A percentile compares a stretch with the other conserved stretches of the same genome.
Conservation (phyloP, 2,888 invertebrate species). For the Chymomyza caudatula region DNA sequence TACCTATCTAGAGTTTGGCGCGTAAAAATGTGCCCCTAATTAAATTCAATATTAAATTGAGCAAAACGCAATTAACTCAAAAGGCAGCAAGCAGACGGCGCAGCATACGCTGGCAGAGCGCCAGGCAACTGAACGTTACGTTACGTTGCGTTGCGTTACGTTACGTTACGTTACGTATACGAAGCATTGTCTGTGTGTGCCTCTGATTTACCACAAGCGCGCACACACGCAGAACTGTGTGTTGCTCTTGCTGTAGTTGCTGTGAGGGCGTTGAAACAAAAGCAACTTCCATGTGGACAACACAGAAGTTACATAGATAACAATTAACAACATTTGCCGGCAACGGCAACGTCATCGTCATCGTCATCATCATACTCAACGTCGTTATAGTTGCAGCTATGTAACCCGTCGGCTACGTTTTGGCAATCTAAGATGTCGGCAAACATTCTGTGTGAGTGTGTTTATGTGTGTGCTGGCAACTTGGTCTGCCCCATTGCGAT, state of each 20-base stretch:
- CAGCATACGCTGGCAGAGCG: constrained; percentile 1
- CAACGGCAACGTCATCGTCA: constrained; percentile 1
- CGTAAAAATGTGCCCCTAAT: constrained; percentile 69
- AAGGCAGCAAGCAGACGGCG: constrained; percentile 45
- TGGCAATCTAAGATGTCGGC: constrained; percentile 69
- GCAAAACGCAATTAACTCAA: constrained; percentile 74
- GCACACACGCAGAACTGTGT: background rate
- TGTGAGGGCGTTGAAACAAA: constrained; percentile 45
- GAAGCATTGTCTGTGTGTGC: constrained; percentile 13
- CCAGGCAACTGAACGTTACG: constrained; percentile 8
- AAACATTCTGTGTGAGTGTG: constrained; percentile 64
- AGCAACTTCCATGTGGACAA: constrained; percentile 38
- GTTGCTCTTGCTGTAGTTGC: constrained; percentile 7
- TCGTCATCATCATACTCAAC: constrained; percentile 4
- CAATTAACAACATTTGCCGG: constrained; percentile 58
- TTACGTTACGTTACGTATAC: too few species aligned
- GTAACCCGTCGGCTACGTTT: constrained; percentile 63
- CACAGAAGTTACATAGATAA: constrained; percentile 64
- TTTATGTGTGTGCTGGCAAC: constrained; percentile 10
- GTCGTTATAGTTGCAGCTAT: constrained; percentile 14
- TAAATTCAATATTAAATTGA: constrained; percentile 75
- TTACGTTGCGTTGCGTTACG: too few species aligned
- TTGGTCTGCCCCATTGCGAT: constrained; percentile 22
- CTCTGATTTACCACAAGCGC: constrained; percentile 33
- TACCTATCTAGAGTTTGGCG: constrained; percentile 31